Evolutionary conservation across 2,113 vertebrate species (phyloP).

Genomic region (Cheirogaleus medius): DNA sequence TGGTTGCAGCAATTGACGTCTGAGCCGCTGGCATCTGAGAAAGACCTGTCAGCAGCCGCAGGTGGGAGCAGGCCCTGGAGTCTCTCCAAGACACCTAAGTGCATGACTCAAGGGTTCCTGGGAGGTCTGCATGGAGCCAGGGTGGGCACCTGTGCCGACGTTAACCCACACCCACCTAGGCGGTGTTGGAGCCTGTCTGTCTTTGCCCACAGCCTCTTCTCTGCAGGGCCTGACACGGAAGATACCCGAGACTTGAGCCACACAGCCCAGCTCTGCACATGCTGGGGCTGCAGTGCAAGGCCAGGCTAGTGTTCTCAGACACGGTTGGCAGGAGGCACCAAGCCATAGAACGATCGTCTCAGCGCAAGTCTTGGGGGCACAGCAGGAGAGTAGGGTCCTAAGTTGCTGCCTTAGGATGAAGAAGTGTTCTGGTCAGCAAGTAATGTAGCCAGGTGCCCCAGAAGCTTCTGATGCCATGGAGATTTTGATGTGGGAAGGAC

Average conservation of each 20-base stretch:
- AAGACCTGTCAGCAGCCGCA: background rate
- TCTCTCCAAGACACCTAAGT: background rate
- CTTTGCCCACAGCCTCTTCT: background rate
- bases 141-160: background rate
- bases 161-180: background rate
- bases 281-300: background rate
- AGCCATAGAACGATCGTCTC: background rate
- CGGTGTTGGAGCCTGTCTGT: background rate
- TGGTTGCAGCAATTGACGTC: background rate
- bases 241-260: background rate
- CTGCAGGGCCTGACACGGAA: background rate
- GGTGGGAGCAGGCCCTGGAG: background rate
- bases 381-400: background rate
- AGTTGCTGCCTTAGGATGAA: background rate
- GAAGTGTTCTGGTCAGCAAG: rapidly evolving
- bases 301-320: background rate
- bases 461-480: background rate
- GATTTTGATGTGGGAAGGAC: background rate
- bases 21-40: background rate
- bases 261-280: background rate
- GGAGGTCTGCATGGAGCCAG: background rate
- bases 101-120: rapidly evolving
- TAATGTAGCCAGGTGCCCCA: background rate
- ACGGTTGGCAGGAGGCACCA: background rate
- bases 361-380: background rate